Evolutionary conservation across 2,797 vertebrate genomes (phyloP), one percentile per base, ranked within the genome.

Genomic region (Protosalanx chinensis): DNA sequence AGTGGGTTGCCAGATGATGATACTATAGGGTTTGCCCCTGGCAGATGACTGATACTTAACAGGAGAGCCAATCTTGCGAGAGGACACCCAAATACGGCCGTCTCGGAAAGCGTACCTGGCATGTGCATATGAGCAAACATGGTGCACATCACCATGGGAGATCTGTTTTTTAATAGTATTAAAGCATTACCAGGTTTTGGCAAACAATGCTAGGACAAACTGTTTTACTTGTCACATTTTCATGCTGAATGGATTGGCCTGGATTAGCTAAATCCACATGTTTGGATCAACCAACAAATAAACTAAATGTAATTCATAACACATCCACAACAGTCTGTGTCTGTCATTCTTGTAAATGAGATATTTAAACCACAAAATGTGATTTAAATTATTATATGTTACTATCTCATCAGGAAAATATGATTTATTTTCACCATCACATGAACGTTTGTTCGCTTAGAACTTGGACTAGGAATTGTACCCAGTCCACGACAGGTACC

Each of bases 181-280:
- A 37, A 65, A 86, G 79, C 74, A 4, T 84, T 75, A 76, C 77
- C 1, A 0, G 10, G 63, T 35, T 64, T 74, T 73, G 76, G 75
- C 79, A 74, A 51, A 65, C 67, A 35, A 70, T 61, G 2, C 12
- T 2, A 1, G 64, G 73, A 58, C 75, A 63, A 78, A 73, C 71
- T n/a, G 53, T 60, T 77, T 78, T 81, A 78, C 76, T 80, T 85
- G 82, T 78, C 80, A 81, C 13, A 79, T 83, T 76, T 67, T 84
- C 81, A 76, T 79, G 46, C n/a, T 57, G 1, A 33, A 20, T 3
- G 23, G 67, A 77, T 5, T 29, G 73, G 72, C 4, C 3, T 18
- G 71, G 72, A 78, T 86, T 70, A 80, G 27, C 72, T 63, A 29
- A 1, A 72, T 65, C 51, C 73, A 75, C 37, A 69, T 35, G 33